Conservation (phyloP, 2,888 invertebrate species). For the Muscina levida region DNA sequence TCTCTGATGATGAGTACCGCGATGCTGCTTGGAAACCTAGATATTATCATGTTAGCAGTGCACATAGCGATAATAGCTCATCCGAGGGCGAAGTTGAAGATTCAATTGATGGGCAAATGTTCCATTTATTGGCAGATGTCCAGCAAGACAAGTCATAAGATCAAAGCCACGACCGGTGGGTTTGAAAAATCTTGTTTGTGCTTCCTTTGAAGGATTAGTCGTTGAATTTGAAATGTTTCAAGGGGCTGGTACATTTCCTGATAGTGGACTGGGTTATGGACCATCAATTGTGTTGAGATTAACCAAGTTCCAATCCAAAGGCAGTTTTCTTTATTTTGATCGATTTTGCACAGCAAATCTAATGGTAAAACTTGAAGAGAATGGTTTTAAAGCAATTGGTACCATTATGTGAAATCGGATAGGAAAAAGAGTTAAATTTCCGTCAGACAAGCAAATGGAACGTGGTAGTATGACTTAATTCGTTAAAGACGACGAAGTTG, state of each 20-base stretch:
- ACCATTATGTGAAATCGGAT: conserved; percentile 53
- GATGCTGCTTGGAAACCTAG: conserved; percentile 30
- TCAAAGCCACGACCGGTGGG: conserved; percentile 73
- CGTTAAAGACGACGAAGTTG: conserved; percentile 49
- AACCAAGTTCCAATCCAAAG: too few relatives aligned
- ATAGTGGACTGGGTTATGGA: conserved; percentile 63
- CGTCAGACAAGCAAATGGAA: conserved; percentile 38
- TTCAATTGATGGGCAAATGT: conserved; percentile 71
- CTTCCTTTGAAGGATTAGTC: conserved; percentile 64
- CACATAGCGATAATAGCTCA: too few relatives aligned
- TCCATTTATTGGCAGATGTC: conserved; percentile 68
- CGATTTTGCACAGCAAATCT: too few relatives aligned
- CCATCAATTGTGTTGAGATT: conserved; percentile 58
- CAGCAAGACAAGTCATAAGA: conserved; percentile 64
- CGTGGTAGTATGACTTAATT: conserved; percentile 48
- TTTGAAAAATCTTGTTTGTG: conserved; percentile 75
- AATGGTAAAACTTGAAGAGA: conserved; percentile 39
- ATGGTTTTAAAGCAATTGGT: conserved; percentile 48
- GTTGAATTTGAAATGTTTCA: conserved; percentile 71
- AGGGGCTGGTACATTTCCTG: conserved; percentile 50
- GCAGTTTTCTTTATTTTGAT: too few relatives aligned
- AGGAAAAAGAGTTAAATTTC: conserved; percentile 39
- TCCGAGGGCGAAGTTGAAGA: not conserved
- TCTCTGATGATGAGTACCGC: conserved; percentile 41
- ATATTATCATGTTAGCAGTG: too few relatives aligned